These are phyloP conservation scores for Chelonus insularis DNA, from an alignment of 1,140 invertebrate species.

Conservation along the genomic window DNA sequence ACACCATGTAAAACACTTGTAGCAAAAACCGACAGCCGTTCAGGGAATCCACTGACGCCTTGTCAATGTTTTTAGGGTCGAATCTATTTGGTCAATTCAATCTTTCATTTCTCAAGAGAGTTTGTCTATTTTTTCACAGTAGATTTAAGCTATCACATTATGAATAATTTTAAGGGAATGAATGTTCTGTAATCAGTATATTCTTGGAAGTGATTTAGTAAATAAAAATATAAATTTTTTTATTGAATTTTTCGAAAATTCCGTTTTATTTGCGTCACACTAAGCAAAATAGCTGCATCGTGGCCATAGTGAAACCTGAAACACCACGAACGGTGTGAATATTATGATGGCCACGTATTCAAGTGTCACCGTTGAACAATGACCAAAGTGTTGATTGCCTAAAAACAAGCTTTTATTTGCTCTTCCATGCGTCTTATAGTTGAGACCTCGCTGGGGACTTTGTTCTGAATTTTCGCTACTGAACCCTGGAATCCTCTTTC, in stretches of 20 bases:
- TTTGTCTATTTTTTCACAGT: background rate
- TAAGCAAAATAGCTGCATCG: conserved; percentile 2
- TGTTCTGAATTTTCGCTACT: conserved; percentile 1
- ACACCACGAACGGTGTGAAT: conserved; percentile 51
- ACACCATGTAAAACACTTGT: conserved; percentile 58
- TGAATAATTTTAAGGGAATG: too few relatives aligned
- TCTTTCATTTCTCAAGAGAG: conserved; percentile 21
- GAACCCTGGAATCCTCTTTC: background rate
- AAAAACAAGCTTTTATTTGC: conserved; percentile 52
- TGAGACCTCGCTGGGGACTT: background rate
- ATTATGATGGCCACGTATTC: conserved; percentile 53
- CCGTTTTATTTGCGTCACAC: too few relatives aligned
- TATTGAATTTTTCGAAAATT: too few relatives aligned
- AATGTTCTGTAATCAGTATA: too few relatives aligned
- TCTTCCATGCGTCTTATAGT: conserved; percentile 27
- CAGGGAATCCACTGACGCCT: conserved; percentile 1
- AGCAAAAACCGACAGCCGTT: conserved; percentile 31
- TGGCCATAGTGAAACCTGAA: conserved; percentile 50
- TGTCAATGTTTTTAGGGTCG: conserved; percentile 52
- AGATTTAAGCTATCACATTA: background rate
- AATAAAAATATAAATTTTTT: too few relatives aligned
- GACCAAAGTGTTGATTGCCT: conserved; percentile 55
- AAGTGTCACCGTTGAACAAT: conserved; percentile 49
- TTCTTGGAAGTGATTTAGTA: too few relatives aligned
- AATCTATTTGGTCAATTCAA: conserved; percentile 51